Conservation (phyloP, 2,888 invertebrate genomes). For the Acronicta alni region DNA sequence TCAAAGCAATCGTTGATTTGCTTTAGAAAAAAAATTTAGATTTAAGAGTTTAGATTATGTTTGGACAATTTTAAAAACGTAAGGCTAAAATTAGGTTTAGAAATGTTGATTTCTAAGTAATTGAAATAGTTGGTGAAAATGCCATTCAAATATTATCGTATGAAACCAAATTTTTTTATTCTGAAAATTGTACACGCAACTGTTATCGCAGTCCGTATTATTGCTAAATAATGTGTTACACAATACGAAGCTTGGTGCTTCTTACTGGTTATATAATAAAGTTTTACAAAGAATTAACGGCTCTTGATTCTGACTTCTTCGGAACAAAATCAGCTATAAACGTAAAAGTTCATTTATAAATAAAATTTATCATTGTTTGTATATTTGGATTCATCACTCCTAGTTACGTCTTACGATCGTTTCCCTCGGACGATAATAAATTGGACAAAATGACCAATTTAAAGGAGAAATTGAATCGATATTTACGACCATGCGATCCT, state of each 20-base stretch:
- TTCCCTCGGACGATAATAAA: constrained; percentile 44
- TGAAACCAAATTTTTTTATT: constrained; percentile 1
- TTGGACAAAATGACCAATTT: constrained; percentile 54
- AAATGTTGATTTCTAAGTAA: too few species aligned
- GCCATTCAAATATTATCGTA: neutral
- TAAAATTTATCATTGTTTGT: constrained; percentile 54
- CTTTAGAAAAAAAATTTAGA: neutral
- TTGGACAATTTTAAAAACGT: too few species aligned
- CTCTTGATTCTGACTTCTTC: constrained; percentile 12
- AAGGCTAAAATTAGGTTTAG: too few species aligned
- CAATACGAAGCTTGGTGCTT: constrained; percentile 14
- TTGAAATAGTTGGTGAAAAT: too few species aligned
- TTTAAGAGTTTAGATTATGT: too few species aligned
- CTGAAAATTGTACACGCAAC: constrained; percentile 9
- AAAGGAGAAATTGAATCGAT: constrained; percentile 49
- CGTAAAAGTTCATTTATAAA: constrained; percentile 9
- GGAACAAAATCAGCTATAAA: constrained; percentile 21
- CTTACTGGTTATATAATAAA: too few species aligned
- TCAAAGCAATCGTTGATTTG: constrained; percentile 35
- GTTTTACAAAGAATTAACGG: too few species aligned
- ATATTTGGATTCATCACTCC: constrained; percentile 52
- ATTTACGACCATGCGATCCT: constrained; percentile 51
- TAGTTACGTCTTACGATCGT: constrained; percentile 11
- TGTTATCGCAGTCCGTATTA: constrained; percentile 21
- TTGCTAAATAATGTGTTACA: constrained; percentile 32